Conservation (phyloP, 2,888 invertebrate species). For the Drosophila putrida region DNA sequence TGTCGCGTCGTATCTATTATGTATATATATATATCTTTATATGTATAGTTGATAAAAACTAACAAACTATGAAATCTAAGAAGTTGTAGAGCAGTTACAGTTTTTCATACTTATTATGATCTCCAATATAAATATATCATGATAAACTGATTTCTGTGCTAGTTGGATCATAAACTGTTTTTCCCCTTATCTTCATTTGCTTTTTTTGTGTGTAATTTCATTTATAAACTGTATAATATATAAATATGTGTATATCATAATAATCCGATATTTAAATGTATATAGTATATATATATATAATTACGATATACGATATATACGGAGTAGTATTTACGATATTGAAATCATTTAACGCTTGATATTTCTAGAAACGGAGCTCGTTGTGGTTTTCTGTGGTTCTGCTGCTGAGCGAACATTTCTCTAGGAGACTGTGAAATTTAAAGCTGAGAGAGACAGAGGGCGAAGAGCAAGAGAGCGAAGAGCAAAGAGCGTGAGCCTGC, state of each 20-base stretch:
- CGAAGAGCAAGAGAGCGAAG: conserved; percentile 13
- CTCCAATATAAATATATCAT: conserved; percentile 23
- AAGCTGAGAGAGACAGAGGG: conserved; percentile 22
- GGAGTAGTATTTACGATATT: conserved; percentile 27
- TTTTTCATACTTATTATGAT: conserved; percentile 22
- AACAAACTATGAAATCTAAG: conserved; percentile 45
- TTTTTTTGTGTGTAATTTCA: conserved; percentile 12
- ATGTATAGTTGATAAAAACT: conserved; percentile 18
- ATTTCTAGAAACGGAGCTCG: conserved; percentile 39
- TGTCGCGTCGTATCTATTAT: conserved; percentile 10
- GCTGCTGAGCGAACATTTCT: conserved; percentile 41
- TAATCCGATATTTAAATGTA: conserved; percentile 35
- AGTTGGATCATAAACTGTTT: conserved; percentile 29
- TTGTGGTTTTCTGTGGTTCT: conserved; percentile 41
- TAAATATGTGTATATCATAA: conserved; percentile 22
- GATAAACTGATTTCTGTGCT: conserved; percentile 36
- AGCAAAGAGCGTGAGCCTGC: conserved; percentile 21
- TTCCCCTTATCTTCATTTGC: neutral
- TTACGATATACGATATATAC: conserved; percentile 23
- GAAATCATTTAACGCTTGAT: conserved; percentile 29
- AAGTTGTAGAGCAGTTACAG: conserved; percentile 23
- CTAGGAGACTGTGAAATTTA: conserved; percentile 14
- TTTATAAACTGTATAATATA: conserved; percentile 21
- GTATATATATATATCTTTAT: neutral
- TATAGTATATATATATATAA: conserved; percentile 28